A percentile compares a stretch with the other conserved stretches of the same genome.
Evolutionary conservation across 2,113 vertebrate genomes (phyloP).

Genomic region (Phalacrocorax brasilianus): DNA sequence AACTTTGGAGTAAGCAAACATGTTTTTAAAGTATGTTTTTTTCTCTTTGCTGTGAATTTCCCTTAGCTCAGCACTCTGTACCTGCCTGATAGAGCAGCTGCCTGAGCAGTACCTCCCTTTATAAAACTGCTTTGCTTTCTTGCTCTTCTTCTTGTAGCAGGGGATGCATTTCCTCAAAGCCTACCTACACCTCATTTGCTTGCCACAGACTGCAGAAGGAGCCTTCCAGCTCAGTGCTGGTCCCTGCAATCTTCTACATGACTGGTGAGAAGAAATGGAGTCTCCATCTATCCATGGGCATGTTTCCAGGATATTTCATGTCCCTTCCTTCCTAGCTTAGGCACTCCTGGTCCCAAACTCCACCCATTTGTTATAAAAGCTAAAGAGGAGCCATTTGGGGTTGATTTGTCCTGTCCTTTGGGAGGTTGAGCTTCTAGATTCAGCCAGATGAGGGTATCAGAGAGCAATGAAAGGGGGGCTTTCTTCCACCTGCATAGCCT

Average conservation of each 20-base stretch:
- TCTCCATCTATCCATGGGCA: background rate
- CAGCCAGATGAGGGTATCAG: conserved; percentile 4
- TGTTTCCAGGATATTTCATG: background rate
- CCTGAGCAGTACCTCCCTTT: background rate
- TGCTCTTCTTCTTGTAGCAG: background rate
- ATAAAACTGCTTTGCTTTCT: background rate
- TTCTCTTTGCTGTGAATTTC: background rate
- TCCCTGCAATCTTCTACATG: background rate
- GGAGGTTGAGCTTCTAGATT: background rate
- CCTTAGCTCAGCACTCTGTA: background rate
- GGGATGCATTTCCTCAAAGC: background rate
- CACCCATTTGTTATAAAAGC: background rate
- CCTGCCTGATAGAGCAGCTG: background rate
- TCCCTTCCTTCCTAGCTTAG: background rate
- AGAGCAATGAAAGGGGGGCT: background rate
- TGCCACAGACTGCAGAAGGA: background rate
- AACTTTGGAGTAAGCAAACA: background rate
- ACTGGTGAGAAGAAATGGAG: background rate
- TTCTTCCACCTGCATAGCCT: background rate
- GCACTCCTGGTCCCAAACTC: background rate
- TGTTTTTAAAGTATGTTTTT: background rate
- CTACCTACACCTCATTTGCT: background rate
- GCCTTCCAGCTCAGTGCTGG: background rate
- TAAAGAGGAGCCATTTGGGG: background rate
- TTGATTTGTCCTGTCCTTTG: background rate